Percentiles rank a stretch among this genome's conserved stretches.
phyloP scores from a whole-genome alignment of 2,888 invertebrate genomes.

The Diachrysia chrysitis region DNA sequence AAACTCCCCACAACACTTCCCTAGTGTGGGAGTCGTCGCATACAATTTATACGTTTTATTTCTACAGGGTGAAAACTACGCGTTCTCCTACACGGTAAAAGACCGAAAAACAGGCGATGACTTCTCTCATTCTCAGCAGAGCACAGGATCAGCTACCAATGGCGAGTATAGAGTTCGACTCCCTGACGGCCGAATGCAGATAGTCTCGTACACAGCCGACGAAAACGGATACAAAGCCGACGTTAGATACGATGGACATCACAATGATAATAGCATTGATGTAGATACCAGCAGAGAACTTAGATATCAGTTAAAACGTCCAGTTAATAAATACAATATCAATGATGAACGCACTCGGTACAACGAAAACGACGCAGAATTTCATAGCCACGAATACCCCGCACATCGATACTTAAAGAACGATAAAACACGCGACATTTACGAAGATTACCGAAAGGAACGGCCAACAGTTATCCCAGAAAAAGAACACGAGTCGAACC shows the following conservation, averaged over 20 bases:
- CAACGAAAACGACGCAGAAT: slow-evolving; percentile 31
- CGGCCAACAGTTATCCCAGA: not conserved
- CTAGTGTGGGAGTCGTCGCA: no score
- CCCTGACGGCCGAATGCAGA: slow-evolving; percentile 91
- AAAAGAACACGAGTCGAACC: not conserved
- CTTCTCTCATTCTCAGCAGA: slow-evolving; percentile 91
- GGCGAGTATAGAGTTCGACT: slow-evolving; percentile 92
- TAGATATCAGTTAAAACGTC: slow-evolving; percentile 33
- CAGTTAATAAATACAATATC: slow-evolving; percentile 26
- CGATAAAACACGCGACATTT: not conserved
- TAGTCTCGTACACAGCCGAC: slow-evolving; percentile 91
- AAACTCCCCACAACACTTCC: no score
- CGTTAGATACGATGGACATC: slow-evolving; percentile 89
- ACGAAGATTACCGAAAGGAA: not conserved
- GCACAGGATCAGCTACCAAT: slow-evolving; percentile 90
- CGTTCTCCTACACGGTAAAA: slow-evolving; percentile 91
- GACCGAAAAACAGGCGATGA: slow-evolving; percentile 91
- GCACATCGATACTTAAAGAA: slow-evolving; percentile 51
- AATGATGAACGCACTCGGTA: not conserved
- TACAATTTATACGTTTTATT: not conserved
- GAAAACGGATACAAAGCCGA: slow-evolving; percentile 91
- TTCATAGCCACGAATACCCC: slow-evolving; percentile 40
- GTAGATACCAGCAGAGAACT: slow-evolving; percentile 48
- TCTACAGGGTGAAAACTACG: slow-evolving; percentile 88
- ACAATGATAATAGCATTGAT: slow-evolving; percentile 62